A percentile compares a stretch with the other conserved stretches of the same genome.
phyloP scores from a whole-genome alignment of 2,888 invertebrate genomes.

The Oxytorus armatus region DNA sequence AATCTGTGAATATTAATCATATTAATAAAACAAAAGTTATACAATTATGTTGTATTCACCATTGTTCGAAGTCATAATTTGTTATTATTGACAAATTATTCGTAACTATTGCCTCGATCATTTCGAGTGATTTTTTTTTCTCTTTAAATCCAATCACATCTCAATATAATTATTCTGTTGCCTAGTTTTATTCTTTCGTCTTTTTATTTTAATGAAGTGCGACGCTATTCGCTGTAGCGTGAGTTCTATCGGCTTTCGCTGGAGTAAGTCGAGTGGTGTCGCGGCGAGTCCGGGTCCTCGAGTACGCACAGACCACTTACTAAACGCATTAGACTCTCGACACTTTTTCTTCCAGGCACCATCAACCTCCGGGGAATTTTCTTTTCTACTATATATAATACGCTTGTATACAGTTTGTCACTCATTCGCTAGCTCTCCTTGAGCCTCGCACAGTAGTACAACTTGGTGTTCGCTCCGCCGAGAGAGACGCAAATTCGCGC shows the following conservation, averaged over 20 bases:
- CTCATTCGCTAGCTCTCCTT: slow-evolving; percentile 34
- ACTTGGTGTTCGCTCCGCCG: slow-evolving; percentile 38
- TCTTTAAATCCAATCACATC: too few species aligned
- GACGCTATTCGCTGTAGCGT: slow-evolving; percentile 23
- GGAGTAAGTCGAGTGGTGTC: background rate
- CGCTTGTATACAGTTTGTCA: slow-evolving; percentile 28
- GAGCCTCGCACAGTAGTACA: slow-evolving; percentile 36
- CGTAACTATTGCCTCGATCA: background rate
- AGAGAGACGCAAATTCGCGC: slow-evolving; percentile 56
- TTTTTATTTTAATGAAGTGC: background rate
- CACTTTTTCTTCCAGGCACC: slow-evolving; percentile 17
- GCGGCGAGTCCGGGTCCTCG: slow-evolving; percentile 40
- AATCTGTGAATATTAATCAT: too few species aligned
- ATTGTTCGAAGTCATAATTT: too few species aligned
- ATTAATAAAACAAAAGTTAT: too few species aligned
- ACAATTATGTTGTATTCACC: too few species aligned
- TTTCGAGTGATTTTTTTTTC: background rate
- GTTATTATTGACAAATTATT: too few species aligned
- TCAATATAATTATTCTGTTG: too few species aligned
- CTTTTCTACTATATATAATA: slow-evolving; percentile 46
- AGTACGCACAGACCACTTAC: slow-evolving; percentile 20
- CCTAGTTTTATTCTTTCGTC: slow-evolving; percentile 3
- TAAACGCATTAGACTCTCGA: slow-evolving; percentile 27
- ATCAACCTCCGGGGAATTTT: slow-evolving; percentile 39
- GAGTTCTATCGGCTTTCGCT: slow-evolving; percentile 24